phyloP scores from a whole-genome alignment of 2,888 invertebrate genomes.

The Eupithecia dodoneata region DNA sequence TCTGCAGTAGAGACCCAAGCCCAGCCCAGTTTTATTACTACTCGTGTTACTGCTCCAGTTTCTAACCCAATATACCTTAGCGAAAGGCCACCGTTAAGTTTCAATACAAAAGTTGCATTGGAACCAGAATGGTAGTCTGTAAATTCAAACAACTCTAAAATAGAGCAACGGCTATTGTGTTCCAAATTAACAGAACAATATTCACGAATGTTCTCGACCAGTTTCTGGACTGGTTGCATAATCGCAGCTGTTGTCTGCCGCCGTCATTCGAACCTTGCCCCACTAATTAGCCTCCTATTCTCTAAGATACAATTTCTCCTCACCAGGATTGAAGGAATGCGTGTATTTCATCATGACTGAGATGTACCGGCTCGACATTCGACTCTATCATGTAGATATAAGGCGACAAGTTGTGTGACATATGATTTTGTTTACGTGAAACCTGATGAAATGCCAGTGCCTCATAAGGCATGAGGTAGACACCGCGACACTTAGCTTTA shows the following conservation, averaged over 20 bases:
- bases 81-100: constrained; percentile 7
- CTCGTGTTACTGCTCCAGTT: constrained; percentile 5
- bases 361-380: constrained; percentile 32
- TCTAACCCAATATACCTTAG: constrained; percentile 5
- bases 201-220: constrained; percentile 34
- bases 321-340: constrained; percentile 58
- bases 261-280: constrained; percentile 53
- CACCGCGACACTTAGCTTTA: constrained; percentile 50
- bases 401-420: constrained; percentile 46
- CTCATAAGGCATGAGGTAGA: constrained; percentile 68
- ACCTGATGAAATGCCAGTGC: constrained; percentile 67
- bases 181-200: constrained; percentile 40
- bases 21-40: constrained; percentile 15
- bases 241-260: constrained; percentile 42
- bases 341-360: constrained; percentile 55
- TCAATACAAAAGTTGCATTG: constrained; percentile 11
- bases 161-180: constrained; percentile 40
- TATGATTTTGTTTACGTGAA: constrained; percentile 66
- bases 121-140: constrained; percentile 30
- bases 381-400: constrained; percentile 44
- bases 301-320: constrained; percentile 56
- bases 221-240: constrained; percentile 40
- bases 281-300: constrained; percentile 65
- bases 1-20: constrained; percentile 2
- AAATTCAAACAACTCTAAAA: constrained; percentile 35